Percentiles rank a stretch among this genome's conserved stretches.
Evolutionary conservation across 2,113 vertebrate species (phyloP).

Genomic region (Alligator sinensis): DNA sequence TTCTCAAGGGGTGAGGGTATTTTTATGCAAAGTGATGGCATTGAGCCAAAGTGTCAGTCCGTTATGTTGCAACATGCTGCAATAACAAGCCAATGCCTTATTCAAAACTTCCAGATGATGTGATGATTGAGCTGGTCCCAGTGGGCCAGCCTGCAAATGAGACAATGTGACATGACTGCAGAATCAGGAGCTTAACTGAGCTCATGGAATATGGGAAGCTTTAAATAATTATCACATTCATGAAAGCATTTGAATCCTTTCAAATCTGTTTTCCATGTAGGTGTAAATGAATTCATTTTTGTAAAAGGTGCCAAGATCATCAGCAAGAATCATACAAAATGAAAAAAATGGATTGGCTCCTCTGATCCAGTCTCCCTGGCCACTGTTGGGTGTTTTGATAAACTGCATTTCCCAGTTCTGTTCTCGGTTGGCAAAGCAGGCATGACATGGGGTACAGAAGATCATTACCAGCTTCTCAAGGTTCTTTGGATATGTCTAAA

Average conservation of each 20-base stretch:
- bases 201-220: background rate
- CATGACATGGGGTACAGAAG: background rate
- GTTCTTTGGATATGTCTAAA: too few relatives aligned
- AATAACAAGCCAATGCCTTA: background rate
- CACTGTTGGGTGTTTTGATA: rapidly evolving
- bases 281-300: background rate
- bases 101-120: background rate
- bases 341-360: too few relatives aligned
- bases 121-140: background rate
- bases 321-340: too few relatives aligned
- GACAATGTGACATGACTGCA: background rate
- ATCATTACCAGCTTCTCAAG: background rate
- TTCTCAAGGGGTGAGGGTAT: background rate
- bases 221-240: background rate
- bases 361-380: background rate
- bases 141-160: background rate
- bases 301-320: background rate
- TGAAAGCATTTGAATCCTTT: background rate
- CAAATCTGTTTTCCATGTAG: background rate
- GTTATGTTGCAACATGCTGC: background rate
- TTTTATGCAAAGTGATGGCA: background rate
- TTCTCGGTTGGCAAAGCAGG: background rate
- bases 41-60: background rate
- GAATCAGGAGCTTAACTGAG: background rate
- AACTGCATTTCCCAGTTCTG: background rate